phyloP scores from a whole-genome alignment of 2,797 vertebrate genomes.

The Halcyon smyrnensis region DNA sequence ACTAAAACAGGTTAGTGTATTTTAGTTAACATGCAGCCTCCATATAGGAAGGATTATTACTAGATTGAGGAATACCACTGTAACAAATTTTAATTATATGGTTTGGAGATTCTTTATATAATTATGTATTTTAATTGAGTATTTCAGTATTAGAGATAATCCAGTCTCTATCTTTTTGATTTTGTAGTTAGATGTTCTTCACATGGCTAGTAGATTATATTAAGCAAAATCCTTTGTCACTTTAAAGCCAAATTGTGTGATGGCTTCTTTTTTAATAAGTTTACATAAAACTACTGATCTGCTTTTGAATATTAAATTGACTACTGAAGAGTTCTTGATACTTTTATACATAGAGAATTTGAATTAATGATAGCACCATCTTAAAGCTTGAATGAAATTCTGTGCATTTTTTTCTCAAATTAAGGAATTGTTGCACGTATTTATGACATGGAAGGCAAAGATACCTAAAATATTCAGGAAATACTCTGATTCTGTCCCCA shows the following conservation, averaged over 20 bases:
- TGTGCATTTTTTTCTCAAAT: not conserved
- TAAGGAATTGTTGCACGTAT: not conserved
- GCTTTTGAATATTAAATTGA: conserved; percentile 49
- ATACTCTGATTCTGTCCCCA: not conserved
- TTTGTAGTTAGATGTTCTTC: not conserved
- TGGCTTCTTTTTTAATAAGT: conserved; percentile 42
- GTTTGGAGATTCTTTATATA: conserved; percentile 26
- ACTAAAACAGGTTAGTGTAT: not conserved
- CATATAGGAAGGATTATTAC: conserved; percentile 20
- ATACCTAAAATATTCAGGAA: conserved; percentile 25
- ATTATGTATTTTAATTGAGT: conserved; percentile 19
- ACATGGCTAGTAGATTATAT: conserved; percentile 29
- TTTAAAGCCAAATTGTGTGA: conserved; percentile 46
- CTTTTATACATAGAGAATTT: conserved; percentile 17
- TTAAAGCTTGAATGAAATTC: not conserved
- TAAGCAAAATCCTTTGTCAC: conserved; percentile 44
- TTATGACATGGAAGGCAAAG: conserved; percentile 3
- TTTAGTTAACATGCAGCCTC: conserved; percentile 7
- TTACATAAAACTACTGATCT: conserved; percentile 43
- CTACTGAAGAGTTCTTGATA: conserved; percentile 51
- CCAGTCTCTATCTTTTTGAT: conserved; percentile 14
- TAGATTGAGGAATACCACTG: conserved; percentile 35
- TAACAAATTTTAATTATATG: not conserved
- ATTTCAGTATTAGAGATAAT: conserved; percentile 20
- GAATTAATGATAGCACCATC: not conserved